A percentile compares a stretch with the other conserved stretches of the same genome.
phyloP scores from a whole-genome alignment of 2,888 invertebrate genomes.

The Caenorhabditis angaria region DNA sequence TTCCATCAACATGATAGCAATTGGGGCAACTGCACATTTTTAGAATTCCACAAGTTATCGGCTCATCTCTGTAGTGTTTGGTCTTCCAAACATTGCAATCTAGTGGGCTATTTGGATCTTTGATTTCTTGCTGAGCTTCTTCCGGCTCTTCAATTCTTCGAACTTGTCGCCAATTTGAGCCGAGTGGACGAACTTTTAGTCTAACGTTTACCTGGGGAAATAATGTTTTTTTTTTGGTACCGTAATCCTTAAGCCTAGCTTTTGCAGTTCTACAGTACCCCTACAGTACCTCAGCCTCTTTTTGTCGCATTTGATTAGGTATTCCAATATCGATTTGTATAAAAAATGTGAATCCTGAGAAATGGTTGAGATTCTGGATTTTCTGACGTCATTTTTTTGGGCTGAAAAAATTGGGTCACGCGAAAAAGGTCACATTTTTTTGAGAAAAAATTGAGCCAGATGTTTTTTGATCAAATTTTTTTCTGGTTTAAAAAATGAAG shows the following conservation, averaged over 20 bases:
- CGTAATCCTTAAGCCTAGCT: no score
- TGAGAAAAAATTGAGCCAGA: background rate
- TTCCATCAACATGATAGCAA: no score
- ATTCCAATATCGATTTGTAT: background rate
- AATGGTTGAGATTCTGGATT: background rate
- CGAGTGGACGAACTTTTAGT: constrained; percentile 3
- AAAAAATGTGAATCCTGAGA: background rate
- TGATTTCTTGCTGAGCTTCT: background rate
- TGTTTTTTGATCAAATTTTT: no score
- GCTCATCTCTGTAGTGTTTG: background rate
- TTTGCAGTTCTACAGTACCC: no score
- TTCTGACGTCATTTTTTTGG: background rate
- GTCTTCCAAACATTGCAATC: constrained; percentile 7
- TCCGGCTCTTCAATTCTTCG: background rate
- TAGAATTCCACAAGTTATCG: background rate
- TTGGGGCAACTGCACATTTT: no score
- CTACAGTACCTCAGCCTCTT: constrained; percentile 5
- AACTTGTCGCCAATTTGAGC: constrained; percentile 4
- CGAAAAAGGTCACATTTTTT: no score
- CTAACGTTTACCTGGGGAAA: background rate
- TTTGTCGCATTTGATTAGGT: background rate
- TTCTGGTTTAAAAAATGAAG: no score
- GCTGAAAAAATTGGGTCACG: background rate
- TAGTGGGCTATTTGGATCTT: background rate
- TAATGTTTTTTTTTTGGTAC: no score